Evolutionary conservation across 2,113 vertebrate genomes (phyloP).

Genomic region (Calidris pugnax): DNA sequence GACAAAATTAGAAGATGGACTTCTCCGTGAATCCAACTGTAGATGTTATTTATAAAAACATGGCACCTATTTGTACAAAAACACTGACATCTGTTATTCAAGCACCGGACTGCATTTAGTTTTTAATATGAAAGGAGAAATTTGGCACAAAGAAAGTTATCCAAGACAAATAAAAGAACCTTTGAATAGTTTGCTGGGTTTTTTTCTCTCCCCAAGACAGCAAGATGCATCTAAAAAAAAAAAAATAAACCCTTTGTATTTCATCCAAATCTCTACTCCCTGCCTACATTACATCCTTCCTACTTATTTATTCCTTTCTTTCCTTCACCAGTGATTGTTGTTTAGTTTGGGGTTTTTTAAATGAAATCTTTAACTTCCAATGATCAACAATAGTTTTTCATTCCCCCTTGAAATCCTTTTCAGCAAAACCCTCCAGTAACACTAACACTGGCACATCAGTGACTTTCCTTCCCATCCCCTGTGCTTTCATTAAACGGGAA

Average conservation of each 20-base stretch:
- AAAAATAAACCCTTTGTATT: neutral
- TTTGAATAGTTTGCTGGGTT: neutral
- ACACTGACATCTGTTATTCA: neutral
- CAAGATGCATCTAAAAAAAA: neutral
- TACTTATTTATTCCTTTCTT: neutral
- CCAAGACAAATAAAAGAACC: neutral
- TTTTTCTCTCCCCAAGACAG: neutral
- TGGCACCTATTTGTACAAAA: neutral
- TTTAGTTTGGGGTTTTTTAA: neutral
- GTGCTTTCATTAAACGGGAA: neutral
- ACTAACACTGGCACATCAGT: neutral
- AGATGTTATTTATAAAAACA: neutral
- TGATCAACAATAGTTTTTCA: neutral
- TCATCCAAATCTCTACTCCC: neutral
- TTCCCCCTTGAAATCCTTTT: neutral
- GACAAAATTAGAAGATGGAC: neutral
- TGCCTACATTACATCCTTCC: neutral
- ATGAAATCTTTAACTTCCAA: neutral
- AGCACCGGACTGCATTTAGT: neutral
- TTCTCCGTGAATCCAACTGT: neutral
- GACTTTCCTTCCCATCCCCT: neutral
- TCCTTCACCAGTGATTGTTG: neutral
- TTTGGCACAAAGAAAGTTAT: neutral
- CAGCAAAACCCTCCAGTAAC: neutral
- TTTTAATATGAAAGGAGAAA: neutral